Evolutionary conservation across 2,797 vertebrate species (phyloP), one percentile per base, ranked within the genome.

Genomic region (Salarias fasciatus): DNA sequence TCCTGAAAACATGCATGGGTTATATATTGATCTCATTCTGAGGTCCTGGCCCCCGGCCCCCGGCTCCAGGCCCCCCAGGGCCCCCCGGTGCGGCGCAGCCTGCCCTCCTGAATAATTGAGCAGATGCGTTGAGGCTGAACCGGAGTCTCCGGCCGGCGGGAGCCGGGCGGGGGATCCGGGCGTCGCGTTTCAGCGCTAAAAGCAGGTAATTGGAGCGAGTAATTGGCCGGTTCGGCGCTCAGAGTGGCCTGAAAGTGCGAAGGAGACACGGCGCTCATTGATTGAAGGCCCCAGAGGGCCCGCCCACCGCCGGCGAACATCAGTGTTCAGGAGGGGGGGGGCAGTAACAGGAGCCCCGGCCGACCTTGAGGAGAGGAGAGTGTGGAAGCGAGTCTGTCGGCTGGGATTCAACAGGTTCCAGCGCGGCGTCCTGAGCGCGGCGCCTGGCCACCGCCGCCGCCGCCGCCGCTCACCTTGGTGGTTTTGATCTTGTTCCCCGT

Each of bases 401-500:
- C 58, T 71, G 50, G 31, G 5, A 41, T 45, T 65, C 84, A 83
- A 85, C 82, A 82, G 58, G 77, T 85, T 33, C 5, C 42, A 55
- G 38, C 60, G 30, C 24, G 24, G 30, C 12, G 2, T 10, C 18
- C 63, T 8, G 10, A 30, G 46, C n/a, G n/a, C n/a, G n/a, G n/a
- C n/a, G n/a, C n/a, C n/a, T n/a, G n/a, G n/a, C n/a, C n/a, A n/a
- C n/a, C n/a, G n/a, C n/a, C n/a, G n/a, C n/a, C n/a, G n/a, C n/a
- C n/a, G n/a, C n/a, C n/a, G n/a, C n/a, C n/a, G n/a, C 64, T 44
- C 82, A 99, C 97, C 95, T 97, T 96, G 11, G 97, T 99, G 68
- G 97, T 99, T 93, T 99, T 99, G 84, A 99, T 97, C 93, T 99
- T 99, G 92, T 96, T 99, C 64, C 97, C 95, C 18, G 95, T 96